Evolutionary conservation across 2,113 vertebrate genomes (phyloP).

Genomic region (Haliaeetus leucogaster): DNA sequence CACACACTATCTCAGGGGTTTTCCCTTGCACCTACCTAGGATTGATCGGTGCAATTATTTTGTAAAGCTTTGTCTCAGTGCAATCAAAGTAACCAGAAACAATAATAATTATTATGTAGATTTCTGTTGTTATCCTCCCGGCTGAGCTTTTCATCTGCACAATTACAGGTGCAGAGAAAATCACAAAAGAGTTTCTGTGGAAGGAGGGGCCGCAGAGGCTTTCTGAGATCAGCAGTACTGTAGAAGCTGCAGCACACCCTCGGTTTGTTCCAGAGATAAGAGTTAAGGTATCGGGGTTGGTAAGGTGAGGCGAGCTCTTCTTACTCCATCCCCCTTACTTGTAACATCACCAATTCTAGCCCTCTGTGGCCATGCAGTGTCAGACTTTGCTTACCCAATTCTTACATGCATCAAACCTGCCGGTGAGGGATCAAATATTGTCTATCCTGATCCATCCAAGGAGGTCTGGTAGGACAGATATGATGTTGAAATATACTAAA

Average conservation of each 20-base stretch:
- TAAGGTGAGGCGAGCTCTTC: background rate
- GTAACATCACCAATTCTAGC: background rate
- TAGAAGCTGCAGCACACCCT: background rate
- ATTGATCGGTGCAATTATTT: constrained; percentile 44
- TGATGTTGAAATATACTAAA: background rate
- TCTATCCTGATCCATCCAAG: background rate
- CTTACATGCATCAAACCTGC: background rate
- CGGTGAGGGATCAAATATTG: background rate
- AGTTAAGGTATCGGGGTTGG: background rate
- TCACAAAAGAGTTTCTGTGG: background rate
- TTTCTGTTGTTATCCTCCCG: constrained; percentile 16
- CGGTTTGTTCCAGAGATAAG: background rate
- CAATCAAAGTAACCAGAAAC: constrained; percentile 48
- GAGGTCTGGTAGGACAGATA: background rate
- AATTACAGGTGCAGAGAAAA: constrained; percentile 40
- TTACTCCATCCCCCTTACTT: background rate
- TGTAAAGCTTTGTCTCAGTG: constrained; percentile 44
- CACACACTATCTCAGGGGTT: background rate
- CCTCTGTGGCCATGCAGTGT: background rate
- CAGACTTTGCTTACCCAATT: background rate
- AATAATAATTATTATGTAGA: constrained; percentile 43
- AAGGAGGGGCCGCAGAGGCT: background rate
- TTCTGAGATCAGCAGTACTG: background rate
- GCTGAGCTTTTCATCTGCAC: background rate
- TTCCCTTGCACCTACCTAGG: background rate